phyloP scores from a whole-genome alignment of 2,888 invertebrate species.

The Nephrocerus scutellatus region DNA sequence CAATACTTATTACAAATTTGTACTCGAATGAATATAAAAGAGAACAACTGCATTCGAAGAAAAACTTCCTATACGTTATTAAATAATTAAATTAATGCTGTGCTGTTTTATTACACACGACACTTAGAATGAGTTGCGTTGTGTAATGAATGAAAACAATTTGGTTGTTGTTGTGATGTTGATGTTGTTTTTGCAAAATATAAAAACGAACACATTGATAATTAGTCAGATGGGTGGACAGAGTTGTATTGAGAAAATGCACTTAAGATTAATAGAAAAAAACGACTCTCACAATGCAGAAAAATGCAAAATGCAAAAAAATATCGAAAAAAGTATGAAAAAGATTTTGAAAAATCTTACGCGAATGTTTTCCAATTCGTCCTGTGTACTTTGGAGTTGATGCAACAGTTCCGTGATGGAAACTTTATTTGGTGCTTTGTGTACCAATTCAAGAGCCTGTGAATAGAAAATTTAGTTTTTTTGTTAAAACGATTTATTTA shows the following conservation, averaged over 20 bases:
- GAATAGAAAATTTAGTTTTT: constrained; percentile 15
- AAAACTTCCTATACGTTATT: too few relatives aligned
- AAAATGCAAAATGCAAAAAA: constrained; percentile 46
- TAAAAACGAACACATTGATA: constrained; percentile 12
- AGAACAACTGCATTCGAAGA: too few relatives aligned
- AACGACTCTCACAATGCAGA: constrained; percentile 34
- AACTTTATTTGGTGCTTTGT: constrained; percentile 59
- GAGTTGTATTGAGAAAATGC: constrained; percentile 7
- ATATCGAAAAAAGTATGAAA: constrained; percentile 42
- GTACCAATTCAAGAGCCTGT: constrained; percentile 50
- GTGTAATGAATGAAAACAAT: constrained; percentile 5
- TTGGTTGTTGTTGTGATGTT: too few relatives aligned
- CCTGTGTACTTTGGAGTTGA: constrained; percentile 76
- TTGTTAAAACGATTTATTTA: too few relatives aligned
- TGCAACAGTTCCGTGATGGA: constrained; percentile 75
- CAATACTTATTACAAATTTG: too few relatives aligned
- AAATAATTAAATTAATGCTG: too few relatives aligned
- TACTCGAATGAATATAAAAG: too few relatives aligned
- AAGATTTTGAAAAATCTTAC: constrained; percentile 54
- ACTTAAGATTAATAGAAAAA: neutral
- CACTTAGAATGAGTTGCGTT: too few relatives aligned
- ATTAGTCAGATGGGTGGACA: constrained; percentile 9
- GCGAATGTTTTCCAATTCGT: constrained; percentile 80
- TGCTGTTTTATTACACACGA: too few relatives aligned
- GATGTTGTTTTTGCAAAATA: too few relatives aligned